phyloP scores from a whole-genome alignment of 1,140 invertebrate genomes.

The Triops cancriformis region DNA sequence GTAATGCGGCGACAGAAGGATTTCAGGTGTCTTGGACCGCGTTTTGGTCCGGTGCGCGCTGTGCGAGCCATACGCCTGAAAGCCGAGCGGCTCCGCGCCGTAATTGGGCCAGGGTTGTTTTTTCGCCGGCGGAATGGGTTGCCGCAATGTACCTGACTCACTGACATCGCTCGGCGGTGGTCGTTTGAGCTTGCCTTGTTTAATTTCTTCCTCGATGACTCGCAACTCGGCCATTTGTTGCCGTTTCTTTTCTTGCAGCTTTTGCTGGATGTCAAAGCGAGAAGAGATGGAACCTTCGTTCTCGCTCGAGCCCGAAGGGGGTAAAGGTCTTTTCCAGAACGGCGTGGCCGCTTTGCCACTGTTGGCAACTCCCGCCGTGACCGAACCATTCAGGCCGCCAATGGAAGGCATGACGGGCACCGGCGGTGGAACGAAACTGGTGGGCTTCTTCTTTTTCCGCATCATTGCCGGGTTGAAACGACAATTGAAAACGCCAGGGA shows the following conservation, averaged over 20 bases:
- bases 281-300: slow-evolving; percentile 64
- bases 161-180: slow-evolving; percentile 41
- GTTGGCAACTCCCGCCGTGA: slow-evolving; percentile 10
- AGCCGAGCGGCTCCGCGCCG: slow-evolving; percentile 30
- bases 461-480: slow-evolving; percentile 68
- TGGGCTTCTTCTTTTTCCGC: slow-evolving; percentile 82
- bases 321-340: slow-evolving; percentile 69
- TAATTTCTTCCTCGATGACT: slow-evolving; percentile 66
- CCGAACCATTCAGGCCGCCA: background rate
- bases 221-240: slow-evolving; percentile 73
- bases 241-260: slow-evolving; percentile 77
- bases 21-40: slow-evolving; percentile 60
- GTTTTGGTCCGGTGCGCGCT: slow-evolving; percentile 32
- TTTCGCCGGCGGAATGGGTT: slow-evolving; percentile 44
- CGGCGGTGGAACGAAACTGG: slow-evolving; percentile 72
- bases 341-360: slow-evolving; percentile 46
- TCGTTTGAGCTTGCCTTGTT: slow-evolving; percentile 63
- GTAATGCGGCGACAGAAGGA: slow-evolving; percentile 64
- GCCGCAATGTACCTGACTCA: slow-evolving; percentile 38
- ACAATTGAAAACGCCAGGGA: slow-evolving; percentile 81
- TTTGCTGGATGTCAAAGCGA: slow-evolving; percentile 73
- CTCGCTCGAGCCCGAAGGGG: slow-evolving; percentile 53
- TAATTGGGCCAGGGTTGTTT: slow-evolving; percentile 44
- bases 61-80: slow-evolving; percentile 42
- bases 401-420: slow-evolving; percentile 32